Evolutionary conservation across 2,797 vertebrate species (phyloP).

Genomic region (Sebastes minor): DNA sequence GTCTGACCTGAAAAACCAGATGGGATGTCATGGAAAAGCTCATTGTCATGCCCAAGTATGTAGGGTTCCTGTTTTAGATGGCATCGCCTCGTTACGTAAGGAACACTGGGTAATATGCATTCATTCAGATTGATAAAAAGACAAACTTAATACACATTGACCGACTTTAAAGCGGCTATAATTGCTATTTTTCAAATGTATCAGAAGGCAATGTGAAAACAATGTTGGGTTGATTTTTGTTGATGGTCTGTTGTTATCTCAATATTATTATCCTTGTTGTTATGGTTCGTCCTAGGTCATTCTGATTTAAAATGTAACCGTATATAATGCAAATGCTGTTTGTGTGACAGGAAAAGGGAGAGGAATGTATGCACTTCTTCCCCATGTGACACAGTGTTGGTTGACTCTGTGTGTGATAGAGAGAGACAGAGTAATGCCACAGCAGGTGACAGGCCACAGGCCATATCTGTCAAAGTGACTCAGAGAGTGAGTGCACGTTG

Average conservation of each 20-base stretch:
- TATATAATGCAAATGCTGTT: background rate
- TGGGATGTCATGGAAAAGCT: background rate
- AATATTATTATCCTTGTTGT: background rate
- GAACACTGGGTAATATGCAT: background rate
- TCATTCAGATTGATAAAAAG: background rate
- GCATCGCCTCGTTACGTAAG: background rate
- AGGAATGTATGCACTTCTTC: background rate
- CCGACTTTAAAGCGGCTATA: background rate
- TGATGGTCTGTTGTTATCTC: background rate
- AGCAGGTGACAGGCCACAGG: constrained; percentile 18
- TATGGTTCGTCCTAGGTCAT: too few relatives aligned
- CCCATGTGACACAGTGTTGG: background rate
- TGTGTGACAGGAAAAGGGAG: background rate
- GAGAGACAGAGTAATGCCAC: background rate
- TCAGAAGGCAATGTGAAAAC: too few relatives aligned
- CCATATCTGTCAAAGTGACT: constrained; percentile 32
- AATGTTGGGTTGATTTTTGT: too few relatives aligned
- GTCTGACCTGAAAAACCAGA: constrained; percentile 23
- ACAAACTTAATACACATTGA: background rate
- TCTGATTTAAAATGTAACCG: background rate
- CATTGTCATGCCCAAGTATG: background rate
- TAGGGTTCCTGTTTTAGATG: background rate
- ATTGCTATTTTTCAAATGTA: background rate
- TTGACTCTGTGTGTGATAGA: background rate
- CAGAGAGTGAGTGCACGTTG: constrained; percentile 7